These are phyloP conservation scores for Ornithoptera priamus DNA, from an alignment of 2,888 invertebrate species.

Conservation along the genomic window DNA sequence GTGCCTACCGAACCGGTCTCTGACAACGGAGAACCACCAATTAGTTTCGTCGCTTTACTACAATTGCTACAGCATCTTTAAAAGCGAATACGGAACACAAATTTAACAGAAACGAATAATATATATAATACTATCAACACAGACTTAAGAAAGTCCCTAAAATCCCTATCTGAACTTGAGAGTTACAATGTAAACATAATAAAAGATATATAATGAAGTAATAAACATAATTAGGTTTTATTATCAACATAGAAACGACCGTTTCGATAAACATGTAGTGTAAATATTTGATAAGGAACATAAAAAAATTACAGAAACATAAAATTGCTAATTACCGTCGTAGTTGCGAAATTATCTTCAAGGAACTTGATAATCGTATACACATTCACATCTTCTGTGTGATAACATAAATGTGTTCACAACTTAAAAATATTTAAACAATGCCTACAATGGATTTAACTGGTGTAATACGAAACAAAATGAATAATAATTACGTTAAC, in stretches of 20 bases:
- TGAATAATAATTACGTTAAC: too few species aligned
- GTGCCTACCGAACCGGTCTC: too few species aligned
- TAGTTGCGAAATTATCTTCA: background rate
- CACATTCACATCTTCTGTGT: background rate
- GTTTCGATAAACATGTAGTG: slow-evolving; percentile 1
- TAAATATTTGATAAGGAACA: slow-evolving; percentile 1
- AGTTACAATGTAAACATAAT: background rate
- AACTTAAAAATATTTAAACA: background rate
- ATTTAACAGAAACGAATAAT: too few species aligned
- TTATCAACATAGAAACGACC: background rate
- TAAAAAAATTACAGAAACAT: background rate
- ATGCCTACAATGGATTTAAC: too few species aligned
- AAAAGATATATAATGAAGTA: background rate
- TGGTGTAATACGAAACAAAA: too few species aligned
- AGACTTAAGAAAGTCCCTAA: too few species aligned
- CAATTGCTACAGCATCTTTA: too few species aligned
- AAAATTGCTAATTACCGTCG: background rate
- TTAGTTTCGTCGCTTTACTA: too few species aligned
- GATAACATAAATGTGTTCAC: background rate
- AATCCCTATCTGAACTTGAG: background rate
- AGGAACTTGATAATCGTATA: background rate
- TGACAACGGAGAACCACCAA: too few species aligned
- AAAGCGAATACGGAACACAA: too few species aligned
- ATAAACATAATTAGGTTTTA: background rate
- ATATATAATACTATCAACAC: too few species aligned